Evolutionary conservation across 1,140 invertebrate genomes (phyloP).

Genomic region (Coptotermes formosanus): DNA sequence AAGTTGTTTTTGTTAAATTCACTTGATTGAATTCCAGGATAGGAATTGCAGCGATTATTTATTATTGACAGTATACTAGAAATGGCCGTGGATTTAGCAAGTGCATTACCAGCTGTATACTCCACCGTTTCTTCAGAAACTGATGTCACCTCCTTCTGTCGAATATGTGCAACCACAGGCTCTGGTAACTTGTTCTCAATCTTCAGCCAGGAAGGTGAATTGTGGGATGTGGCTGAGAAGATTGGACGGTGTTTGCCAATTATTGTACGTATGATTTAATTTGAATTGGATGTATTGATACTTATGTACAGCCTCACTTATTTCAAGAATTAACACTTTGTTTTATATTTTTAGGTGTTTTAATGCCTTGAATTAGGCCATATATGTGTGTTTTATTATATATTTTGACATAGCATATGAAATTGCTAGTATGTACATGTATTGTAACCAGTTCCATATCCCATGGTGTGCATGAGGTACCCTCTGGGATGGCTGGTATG

Average conservation of each 20-base stretch:
- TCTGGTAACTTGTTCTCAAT: constrained; percentile 4
- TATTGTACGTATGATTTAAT: not conserved
- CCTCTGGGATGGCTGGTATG: too few species aligned
- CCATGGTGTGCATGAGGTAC: too few species aligned
- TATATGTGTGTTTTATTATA: too few species aligned
- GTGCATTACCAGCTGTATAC: not conserved
- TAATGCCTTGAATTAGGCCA: too few species aligned
- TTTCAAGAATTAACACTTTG: too few species aligned
- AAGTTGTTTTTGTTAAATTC: too few species aligned
- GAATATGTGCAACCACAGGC: not conserved
- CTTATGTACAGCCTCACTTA: too few species aligned
- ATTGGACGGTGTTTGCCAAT: constrained; percentile 37
- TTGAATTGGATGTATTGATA: too few species aligned
- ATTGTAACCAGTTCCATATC: too few species aligned
- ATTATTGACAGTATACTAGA: not conserved
- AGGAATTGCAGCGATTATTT: not conserved
- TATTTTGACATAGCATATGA: too few species aligned
- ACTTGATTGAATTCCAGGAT: not conserved
- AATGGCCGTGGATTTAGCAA: not conserved
- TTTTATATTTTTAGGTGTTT: too few species aligned
- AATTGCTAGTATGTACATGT: too few species aligned
- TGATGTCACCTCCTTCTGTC: not conserved
- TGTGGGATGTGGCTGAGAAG: constrained; percentile 35
- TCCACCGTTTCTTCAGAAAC: not conserved
- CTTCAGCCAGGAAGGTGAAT: not conserved